A percentile compares a stretch with the other conserved stretches of the same genome.
phyloP scores from a whole-genome alignment of 2,888 invertebrate species.

The Hypena proboscidalis region DNA sequence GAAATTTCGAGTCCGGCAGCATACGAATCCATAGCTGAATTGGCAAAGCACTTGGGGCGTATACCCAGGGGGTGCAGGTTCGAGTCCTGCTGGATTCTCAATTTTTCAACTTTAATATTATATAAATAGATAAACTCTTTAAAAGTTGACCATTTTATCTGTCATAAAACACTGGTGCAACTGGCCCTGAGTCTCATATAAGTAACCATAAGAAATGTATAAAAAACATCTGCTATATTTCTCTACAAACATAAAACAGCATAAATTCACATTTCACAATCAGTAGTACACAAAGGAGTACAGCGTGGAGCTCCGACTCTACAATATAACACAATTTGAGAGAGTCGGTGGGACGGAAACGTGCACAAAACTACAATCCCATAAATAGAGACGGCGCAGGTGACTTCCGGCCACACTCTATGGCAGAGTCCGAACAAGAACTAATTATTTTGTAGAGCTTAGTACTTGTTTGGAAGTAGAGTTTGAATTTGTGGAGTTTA shows the following conservation, averaged over 20 bases:
- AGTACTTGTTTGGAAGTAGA: constrained; percentile 13
- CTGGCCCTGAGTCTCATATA: too few relatives aligned
- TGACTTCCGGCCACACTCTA: constrained; percentile 34
- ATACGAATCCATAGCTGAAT: too few relatives aligned
- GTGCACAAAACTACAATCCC: constrained; percentile 38
- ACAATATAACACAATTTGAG: constrained; percentile 19
- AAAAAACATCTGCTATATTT: too few relatives aligned
- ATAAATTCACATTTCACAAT: constrained; percentile 10
- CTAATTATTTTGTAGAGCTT: constrained; percentile 36
- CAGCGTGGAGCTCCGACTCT: constrained; percentile 8
- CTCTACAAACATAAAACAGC: constrained; percentile 7
- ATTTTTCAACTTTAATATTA: too few relatives aligned
- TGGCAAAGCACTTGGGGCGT: too few relatives aligned
- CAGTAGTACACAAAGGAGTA: constrained; percentile 12
- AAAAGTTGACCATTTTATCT: too few relatives aligned
- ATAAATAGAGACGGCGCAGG: constrained; percentile 40
- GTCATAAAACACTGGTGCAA: too few relatives aligned
- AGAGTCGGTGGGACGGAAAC: constrained; percentile 12
- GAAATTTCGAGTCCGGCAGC: too few relatives aligned
- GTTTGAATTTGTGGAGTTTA: constrained; percentile 11
- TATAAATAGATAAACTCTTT: too few relatives aligned
- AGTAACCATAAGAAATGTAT: too few relatives aligned
- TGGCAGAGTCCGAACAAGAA: constrained; percentile 3
- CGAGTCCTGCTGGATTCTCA: too few relatives aligned
- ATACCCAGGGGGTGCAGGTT: too few relatives aligned